Evolutionary conservation across 2,113 vertebrate genomes (phyloP).

Genomic region (Paraplagusia blochii): DNA sequence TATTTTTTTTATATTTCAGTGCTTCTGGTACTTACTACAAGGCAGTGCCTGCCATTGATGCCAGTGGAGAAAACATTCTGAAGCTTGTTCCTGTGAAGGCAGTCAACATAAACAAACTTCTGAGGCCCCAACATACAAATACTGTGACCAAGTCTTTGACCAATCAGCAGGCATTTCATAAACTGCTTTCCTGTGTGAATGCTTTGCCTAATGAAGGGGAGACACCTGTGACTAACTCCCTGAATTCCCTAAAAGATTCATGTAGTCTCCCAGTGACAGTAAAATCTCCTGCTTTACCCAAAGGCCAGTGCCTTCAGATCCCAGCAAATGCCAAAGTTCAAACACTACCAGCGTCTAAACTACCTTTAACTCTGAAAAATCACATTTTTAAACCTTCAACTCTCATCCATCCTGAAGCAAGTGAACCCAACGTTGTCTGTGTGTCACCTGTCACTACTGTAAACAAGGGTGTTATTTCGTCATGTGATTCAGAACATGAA

Average conservation of each 20-base stretch:
- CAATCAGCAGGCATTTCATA: constrained; percentile 69
- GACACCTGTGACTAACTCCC: constrained; percentile 51
- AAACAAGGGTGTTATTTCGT: constrained; percentile 56
- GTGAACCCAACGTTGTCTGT: constrained; percentile 71
- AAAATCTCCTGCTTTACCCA: constrained; percentile 70
- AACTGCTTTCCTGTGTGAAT: constrained; percentile 44
- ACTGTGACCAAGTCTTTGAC: constrained; percentile 57
- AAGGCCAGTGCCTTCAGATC: constrained; percentile 82
- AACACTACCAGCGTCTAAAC: constrained; percentile 77
- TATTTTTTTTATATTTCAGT: constrained; percentile 65
- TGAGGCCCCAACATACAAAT: constrained; percentile 56
- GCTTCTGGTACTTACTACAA: constrained; percentile 84
- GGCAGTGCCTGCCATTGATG: constrained; percentile 82
- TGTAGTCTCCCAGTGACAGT: constrained; percentile 56
- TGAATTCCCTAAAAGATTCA: constrained; percentile 45
- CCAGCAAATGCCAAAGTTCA: constrained; percentile 80
- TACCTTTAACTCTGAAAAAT: constrained; percentile 77
- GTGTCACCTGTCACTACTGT: constrained; percentile 82
- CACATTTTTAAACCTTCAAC: constrained; percentile 70
- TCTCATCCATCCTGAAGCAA: constrained; percentile 43
- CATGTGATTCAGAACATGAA: constrained; percentile 33
- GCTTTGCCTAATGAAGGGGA: constrained; percentile 28
- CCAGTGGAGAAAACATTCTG: constrained; percentile 88
- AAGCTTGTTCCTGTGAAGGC: constrained; percentile 85
- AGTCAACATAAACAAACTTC: constrained; percentile 74